Evolutionary conservation across 2,113 vertebrate genomes (phyloP).

Genomic region (Atractosteus spatula): DNA sequence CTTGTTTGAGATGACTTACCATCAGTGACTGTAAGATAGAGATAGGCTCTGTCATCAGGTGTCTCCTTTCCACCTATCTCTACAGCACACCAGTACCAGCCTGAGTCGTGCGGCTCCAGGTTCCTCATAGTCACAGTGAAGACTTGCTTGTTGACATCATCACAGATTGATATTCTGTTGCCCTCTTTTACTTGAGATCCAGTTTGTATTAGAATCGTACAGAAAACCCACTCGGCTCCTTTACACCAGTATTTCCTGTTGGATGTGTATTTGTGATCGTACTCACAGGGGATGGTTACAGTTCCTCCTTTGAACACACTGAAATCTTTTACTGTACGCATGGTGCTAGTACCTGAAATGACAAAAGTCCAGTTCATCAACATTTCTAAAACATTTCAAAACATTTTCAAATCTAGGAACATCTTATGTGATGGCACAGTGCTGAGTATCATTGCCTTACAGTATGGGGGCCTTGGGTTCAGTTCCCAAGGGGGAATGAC

Average conservation of each 20-base stretch:
- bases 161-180: slow-evolving; percentile 45
- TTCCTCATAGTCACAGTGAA: slow-evolving; percentile 60
- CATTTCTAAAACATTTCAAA: too few relatives aligned
- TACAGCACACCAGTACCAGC: slow-evolving; percentile 65
- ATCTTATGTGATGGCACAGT: too few relatives aligned
- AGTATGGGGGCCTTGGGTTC: too few relatives aligned
- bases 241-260: slow-evolving; percentile 68
- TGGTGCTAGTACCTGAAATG: slow-evolving; percentile 36
- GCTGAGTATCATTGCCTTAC: too few relatives aligned
- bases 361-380: too few relatives aligned
- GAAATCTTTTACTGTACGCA: slow-evolving; percentile 37
- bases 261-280: slow-evolving; percentile 52
- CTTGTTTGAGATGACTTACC: slow-evolving; percentile 42
- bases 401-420: too few relatives aligned
- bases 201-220: slow-evolving; percentile 52
- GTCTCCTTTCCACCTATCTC: slow-evolving; percentile 41
- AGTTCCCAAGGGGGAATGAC: too few relatives aligned
- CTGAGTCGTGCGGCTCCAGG: slow-evolving; percentile 46
- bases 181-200: slow-evolving; percentile 25
- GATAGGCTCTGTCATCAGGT: slow-evolving; percentile 35
- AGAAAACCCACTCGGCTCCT: slow-evolving; percentile 54
- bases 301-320: slow-evolving; percentile 51
- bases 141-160: slow-evolving; percentile 53
- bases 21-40: slow-evolving; percentile 55
- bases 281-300: slow-evolving; percentile 55